Percentiles rank a stretch among this genome's conserved stretches.
Evolutionary conservation across 2,113 vertebrate species (phyloP).

Genomic region (Serinus canaria): DNA sequence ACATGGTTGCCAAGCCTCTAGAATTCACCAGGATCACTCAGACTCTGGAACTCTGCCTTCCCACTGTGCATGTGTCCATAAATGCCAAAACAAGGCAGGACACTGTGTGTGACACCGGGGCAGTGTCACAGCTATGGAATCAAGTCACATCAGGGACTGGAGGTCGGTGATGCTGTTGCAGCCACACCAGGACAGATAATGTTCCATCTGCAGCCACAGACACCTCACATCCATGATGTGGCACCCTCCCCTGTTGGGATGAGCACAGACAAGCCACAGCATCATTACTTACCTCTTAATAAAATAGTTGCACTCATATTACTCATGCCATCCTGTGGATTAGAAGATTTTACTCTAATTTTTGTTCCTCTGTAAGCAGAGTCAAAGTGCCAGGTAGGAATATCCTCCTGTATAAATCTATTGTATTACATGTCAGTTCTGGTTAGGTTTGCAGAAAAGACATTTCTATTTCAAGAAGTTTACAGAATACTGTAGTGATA

Average conservation of each 20-base stretch:
- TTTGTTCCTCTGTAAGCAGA: background rate
- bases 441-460: background rate
- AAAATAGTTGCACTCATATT: background rate
- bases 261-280: background rate
- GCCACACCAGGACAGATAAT: background rate
- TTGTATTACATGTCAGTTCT: background rate
- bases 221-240: background rate
- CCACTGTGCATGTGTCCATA: background rate
- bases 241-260: background rate
- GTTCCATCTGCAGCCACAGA: background rate
- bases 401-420: background rate
- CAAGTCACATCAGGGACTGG: background rate
- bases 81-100: background rate
- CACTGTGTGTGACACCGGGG: rapidly evolving
- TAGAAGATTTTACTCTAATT: background rate
- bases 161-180: background rate
- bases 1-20: background rate
- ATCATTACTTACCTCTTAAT: background rate
- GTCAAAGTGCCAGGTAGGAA: background rate
- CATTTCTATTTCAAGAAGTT: background rate
- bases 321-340: background rate
- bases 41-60: background rate
- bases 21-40: background rate
- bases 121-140: background rate
- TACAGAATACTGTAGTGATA: background rate